phyloP scores from a whole-genome alignment of 2,888 invertebrate genomes.

The Tachystola acroxantha region DNA sequence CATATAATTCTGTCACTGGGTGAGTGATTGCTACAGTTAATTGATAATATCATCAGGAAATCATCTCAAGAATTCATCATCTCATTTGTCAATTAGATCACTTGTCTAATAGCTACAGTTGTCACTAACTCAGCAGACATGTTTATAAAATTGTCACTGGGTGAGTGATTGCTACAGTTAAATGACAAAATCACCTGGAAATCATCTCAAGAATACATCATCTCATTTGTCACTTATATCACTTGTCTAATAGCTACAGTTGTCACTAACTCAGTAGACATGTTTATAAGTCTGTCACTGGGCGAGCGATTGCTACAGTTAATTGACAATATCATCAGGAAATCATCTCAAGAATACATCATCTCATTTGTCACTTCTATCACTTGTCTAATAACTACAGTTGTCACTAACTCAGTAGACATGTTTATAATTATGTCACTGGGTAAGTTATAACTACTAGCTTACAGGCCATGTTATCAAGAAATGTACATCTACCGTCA shows the following conservation, averaged over 20 bases:
- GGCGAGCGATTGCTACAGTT: conserved; percentile 1
- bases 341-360: too few relatives aligned
- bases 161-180: conserved; percentile 12
- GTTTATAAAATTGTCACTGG: conserved; percentile 18
- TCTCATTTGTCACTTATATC: too few relatives aligned
- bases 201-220: background rate
- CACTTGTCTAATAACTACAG: background rate
- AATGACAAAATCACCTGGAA: conserved; percentile 3
- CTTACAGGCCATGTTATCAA: conserved; percentile 2
- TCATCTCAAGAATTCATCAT: background rate
- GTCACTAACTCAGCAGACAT: conserved; percentile 18
- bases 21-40: conserved; percentile 1
- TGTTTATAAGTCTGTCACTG: conserved; percentile 10
- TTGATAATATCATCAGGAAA: conserved; percentile 5
- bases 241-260: background rate
- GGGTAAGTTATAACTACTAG: too few relatives aligned
- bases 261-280: conserved; percentile 4
- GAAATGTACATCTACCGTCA: too few relatives aligned
- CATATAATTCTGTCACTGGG: conserved; percentile 9
- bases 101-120: background rate
- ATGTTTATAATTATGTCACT: background rate
- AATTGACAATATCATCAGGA: background rate
- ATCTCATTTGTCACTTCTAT: background rate
- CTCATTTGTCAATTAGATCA: background rate
- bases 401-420: background rate